A percentile compares a stretch with the other conserved stretches of the same genome.
These are phyloP conservation scores for Rhyacophila brunnea DNA, from an alignment of 1,140 invertebrate genomes.

Conservation along the genomic window DNA sequence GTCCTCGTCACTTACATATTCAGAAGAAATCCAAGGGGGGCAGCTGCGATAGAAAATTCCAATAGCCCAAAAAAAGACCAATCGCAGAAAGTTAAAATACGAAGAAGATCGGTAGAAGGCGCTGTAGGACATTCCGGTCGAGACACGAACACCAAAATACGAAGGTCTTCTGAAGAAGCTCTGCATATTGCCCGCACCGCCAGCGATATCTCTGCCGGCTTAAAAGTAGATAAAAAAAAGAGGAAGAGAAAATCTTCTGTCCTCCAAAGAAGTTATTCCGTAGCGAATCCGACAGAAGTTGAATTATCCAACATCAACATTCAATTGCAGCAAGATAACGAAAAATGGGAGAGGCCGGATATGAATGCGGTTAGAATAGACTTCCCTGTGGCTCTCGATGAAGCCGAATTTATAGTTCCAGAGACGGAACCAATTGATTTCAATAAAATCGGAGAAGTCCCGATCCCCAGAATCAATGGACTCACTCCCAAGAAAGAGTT, in stretches of 20 bases:
- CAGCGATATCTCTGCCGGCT: background rate
- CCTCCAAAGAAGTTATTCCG: conserved; percentile 27
- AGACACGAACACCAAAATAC: background rate
- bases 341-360: conserved; percentile 38
- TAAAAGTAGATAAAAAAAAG: conserved; percentile 30
- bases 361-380: conserved; percentile 44
- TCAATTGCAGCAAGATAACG: conserved; percentile 27
- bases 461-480: conserved; percentile 24
- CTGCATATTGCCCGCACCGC: conserved; percentile 9
- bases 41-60: conserved; percentile 7
- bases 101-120: conserved; percentile 27
- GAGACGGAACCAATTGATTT: conserved; percentile 49
- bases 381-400: conserved; percentile 47
- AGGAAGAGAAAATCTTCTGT: conserved; percentile 22
- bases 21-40: conserved; percentile 34
- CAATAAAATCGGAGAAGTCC: conserved; percentile 34
- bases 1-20: conserved; percentile 46
- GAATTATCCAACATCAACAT: conserved; percentile 2
- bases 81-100: conserved; percentile 5
- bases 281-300: conserved; percentile 4
- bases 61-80: background rate
- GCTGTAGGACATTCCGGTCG: background rate
- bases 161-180: conserved; percentile 27
- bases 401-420: conserved; percentile 48
- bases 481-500: conserved; percentile 41